Base-by-base conservation (phyloP, 1,140 invertebrate genomes). In the Sycophaga agraensis region DNA sequence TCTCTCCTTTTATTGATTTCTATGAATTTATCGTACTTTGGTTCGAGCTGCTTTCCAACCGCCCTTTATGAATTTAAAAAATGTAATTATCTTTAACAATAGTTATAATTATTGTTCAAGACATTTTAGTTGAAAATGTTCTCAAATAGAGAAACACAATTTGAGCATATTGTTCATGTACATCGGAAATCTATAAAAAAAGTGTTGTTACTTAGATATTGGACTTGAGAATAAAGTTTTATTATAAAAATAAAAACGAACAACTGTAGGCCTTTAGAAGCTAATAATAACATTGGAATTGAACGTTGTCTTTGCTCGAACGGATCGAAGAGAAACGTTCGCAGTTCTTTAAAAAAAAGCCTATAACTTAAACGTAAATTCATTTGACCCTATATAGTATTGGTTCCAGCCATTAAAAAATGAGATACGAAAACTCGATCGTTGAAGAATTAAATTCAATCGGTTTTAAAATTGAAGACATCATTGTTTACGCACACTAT, bases 221-320 rank as follows among this genome's bases (percentile, higher is more conserved):
- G 8, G 24, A 42, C 16, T 45, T 45, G 28, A 34, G 12, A 56
- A 45, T 63, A 39, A 57, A 51, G 54, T 57, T 68, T 60, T 48
- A 63, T 66, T 64, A 48, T 34, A 50, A 67, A 59, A 66, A 66
- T 67, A 70, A 71, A 66, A 68, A 70, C 35, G 59, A 67, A 60
- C 28, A 49, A 66, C 51, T 66, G 51, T 70, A 70, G 68, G 68
- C 69, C 66, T 67, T 67, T 39, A 45, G 49, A 59, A 59, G 34
- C 34, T 64, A 54, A 54, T 49, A 54, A 54, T 49, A 63, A 66
- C 22, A 59, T 46, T 61, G 26, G 24, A 61, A 31, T 42, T 31
- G 12, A 54, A 54, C n/a, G 16, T 61, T 43, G 7, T 43, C 16
- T 39, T 31, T 39, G 22, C 42, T 26, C 5, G 55, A 54, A 37